Evolutionary conservation across 1,140 invertebrate genomes (phyloP), one percentile per base, ranked within the genome.

Genomic region (Calosoma granatense): DNA sequence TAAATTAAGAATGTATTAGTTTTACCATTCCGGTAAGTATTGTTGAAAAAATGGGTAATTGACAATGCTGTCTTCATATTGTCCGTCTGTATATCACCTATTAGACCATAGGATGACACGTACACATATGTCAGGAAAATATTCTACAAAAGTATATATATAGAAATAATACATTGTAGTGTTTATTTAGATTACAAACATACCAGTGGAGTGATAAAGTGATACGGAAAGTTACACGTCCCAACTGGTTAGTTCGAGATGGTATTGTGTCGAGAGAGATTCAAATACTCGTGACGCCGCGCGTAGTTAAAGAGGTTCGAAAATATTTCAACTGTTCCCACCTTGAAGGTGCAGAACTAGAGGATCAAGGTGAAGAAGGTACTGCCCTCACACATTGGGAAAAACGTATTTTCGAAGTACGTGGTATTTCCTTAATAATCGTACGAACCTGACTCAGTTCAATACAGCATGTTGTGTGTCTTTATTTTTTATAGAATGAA

Each of bases 331-430:
- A 88, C 68, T 99, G 97, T 71, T 75, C 82, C 0, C 75, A 79
- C 53, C 72, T 99, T 20, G 95, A 98, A 76, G 97, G 97, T 0
- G 97, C 95, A 1, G 97, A 99, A 71, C 72, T 99, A 26, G 97
- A 99, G 76, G 93, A 99, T 75, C 97, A 99, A 76, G 95, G 95
- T 0, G 92, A 91, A 58, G 91, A 98, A 65, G 97, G 97, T 9
- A 99, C 97, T 0, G 88, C 90, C 0, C 74, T 99, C 9, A 98
- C 96, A 1, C 97, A 99, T 71, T 99, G 96, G 95, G 96, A 98
- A 73, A 99, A 99, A 68, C 73, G 96, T 54, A 84, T 98, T 6
- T 97, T 98, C 73, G 96, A 98, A 78, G 92, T 94, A 65, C 68
- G 68, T 59, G 22, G 17, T 47, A 47, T 17, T 17, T 47, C 17